These are phyloP conservation scores for Loriculus beryllinus DNA, from an alignment of 2,797 vertebrate genomes.

Conservation along the genomic window DNA sequence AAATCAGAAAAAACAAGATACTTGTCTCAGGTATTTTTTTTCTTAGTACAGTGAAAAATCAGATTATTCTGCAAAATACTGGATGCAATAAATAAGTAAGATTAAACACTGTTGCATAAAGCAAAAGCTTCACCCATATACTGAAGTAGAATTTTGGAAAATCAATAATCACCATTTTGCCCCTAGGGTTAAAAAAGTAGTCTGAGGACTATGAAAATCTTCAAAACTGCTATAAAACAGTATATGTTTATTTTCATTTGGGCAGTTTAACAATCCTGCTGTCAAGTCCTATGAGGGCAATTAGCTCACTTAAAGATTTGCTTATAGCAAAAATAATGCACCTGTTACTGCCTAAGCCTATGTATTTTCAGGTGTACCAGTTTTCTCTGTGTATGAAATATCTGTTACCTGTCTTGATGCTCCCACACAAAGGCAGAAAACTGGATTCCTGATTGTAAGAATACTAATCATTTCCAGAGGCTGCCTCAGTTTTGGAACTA, in stretches of 20 bases:
- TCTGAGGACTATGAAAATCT: neutral
- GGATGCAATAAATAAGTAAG: neutral
- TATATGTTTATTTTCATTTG: neutral
- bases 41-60: neutral
- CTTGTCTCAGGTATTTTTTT: neutral
- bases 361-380: neutral
- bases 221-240: neutral
- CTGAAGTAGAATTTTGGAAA: neutral
- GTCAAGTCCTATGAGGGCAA: neutral
- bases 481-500: neutral
- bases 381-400: neutral
- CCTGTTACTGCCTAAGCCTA: neutral
- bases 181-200: neutral
- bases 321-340: neutral
- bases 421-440: neutral
- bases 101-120: neutral
- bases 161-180: neutral
- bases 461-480: neutral
- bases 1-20: neutral
- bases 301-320: neutral
- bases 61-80: neutral
- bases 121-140: neutral
- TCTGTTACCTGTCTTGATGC: neutral
- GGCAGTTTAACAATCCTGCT: neutral
- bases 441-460: neutral